Conservation (phyloP, 2,113 vertebrate species). For the Boulengerochromis microlepis region DNA sequence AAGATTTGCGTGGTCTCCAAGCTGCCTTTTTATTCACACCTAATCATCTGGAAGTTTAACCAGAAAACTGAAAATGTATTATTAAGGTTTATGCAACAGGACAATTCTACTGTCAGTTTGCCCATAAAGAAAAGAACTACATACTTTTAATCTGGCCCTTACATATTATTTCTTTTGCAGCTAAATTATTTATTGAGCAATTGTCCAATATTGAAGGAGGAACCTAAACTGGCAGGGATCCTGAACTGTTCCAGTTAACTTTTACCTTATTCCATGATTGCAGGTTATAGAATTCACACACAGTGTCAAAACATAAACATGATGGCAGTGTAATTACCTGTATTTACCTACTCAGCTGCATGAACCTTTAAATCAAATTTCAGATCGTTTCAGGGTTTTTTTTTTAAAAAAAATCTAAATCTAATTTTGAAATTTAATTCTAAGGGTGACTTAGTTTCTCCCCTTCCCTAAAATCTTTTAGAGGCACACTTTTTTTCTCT, state of each 20-base stretch:
- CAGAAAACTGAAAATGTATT: not conserved
- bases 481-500: not conserved
- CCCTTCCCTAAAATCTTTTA: not conserved
- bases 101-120: not conserved
- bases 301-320: not conserved
- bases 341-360: not conserved
- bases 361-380: not conserved
- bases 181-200: not conserved
- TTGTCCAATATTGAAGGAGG: not conserved
- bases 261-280: not conserved
- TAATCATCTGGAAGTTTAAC: not conserved
- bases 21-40: not conserved
- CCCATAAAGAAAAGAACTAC: not conserved
- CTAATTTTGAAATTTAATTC: not conserved
- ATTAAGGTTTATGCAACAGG: not conserved
- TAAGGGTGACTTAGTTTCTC: not conserved
- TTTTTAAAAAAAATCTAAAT: not conserved
- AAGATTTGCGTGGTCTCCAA: fast-evolving
- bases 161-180: not conserved
- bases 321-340: not conserved
- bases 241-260: not conserved
- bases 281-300: not conserved
- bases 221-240: not conserved
- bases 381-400: not conserved
- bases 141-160: not conserved